Evolutionary conservation across 2,797 vertebrate species (phyloP).

Genomic region (Malacoraja senta): DNA sequence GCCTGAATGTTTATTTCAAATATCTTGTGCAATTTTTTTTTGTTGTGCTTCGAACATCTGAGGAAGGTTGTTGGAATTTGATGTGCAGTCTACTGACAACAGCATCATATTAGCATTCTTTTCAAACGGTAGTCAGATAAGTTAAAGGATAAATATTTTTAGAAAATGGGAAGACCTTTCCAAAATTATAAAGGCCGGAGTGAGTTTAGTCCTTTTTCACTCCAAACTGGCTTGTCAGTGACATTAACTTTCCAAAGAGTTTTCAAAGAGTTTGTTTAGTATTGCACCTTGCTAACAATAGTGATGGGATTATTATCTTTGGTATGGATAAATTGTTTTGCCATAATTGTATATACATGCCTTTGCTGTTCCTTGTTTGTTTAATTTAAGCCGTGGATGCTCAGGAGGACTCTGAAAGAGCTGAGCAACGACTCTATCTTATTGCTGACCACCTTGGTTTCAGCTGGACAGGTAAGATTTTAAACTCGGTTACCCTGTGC

Average conservation of each 20-base stretch:
- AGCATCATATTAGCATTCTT: background rate
- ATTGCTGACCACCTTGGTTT: slow-evolving; percentile 95
- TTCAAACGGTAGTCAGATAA: background rate
- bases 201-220: slow-evolving; percentile 6
- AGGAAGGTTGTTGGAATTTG: background rate
- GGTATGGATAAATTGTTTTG: background rate
- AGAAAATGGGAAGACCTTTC: background rate
- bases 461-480: slow-evolving; percentile 85
- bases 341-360: background rate
- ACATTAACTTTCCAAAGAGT: background rate
- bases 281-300: background rate
- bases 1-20: background rate
- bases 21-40: background rate
- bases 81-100: background rate
- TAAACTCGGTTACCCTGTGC: background rate
- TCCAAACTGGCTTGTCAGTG: slow-evolving; percentile 27
- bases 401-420: slow-evolving; percentile 78
- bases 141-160: background rate
- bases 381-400: slow-evolving; percentile 75
- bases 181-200: background rate
- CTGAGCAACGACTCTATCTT: slow-evolving; percentile 79
- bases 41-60: background rate
- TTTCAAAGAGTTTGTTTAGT: background rate
- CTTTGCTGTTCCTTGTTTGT: slow-evolving; percentile 2
- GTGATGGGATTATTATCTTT: background rate